Percentiles rank a stretch among this genome's conserved stretches.
These are phyloP conservation scores for Andrena hattorfiana DNA, from an alignment of 2,888 invertebrate genomes.

Conservation along the genomic window DNA sequence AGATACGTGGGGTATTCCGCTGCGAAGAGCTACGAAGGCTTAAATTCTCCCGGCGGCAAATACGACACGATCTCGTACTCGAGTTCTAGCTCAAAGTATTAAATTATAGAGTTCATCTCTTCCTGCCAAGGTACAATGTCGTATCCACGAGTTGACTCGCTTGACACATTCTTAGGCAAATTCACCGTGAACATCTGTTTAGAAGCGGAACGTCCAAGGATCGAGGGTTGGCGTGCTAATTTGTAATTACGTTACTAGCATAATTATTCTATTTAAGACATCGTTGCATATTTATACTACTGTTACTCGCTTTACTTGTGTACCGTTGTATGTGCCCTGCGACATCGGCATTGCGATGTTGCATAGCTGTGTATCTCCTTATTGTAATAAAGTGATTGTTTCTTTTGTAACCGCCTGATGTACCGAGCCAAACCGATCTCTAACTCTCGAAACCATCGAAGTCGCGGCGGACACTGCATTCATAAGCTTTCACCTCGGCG, in stretches of 20 bases:
- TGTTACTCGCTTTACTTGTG: constrained; percentile 46
- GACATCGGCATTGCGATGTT: constrained; percentile 66
- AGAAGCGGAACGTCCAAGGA: constrained; percentile 12
- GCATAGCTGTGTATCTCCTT: constrained; percentile 68
- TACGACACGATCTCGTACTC: constrained; percentile 84
- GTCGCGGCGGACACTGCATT: not conserved
- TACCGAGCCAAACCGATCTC: not conserved
- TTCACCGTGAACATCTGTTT: constrained; percentile 14
- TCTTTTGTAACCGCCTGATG: constrained; percentile 31
- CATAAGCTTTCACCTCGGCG: constrained; percentile 34
- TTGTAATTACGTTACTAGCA: constrained; percentile 35
- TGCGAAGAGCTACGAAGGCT: constrained; percentile 68
- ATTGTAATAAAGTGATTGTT: constrained; percentile 69
- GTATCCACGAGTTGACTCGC: not conserved
- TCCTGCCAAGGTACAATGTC: not conserved
- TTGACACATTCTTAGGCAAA: not conserved
- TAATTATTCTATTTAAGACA: constrained; percentile 56
- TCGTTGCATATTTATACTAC: constrained; percentile 72
- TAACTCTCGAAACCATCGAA: not conserved
- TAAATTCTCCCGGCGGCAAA: constrained; percentile 67
- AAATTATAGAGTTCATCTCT: constrained; percentile 7
- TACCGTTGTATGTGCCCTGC: constrained; percentile 30
- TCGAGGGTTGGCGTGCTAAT: constrained; percentile 24
- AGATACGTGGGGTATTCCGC: constrained; percentile 75
- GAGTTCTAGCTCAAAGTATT: constrained; percentile 78